phyloP scores from a whole-genome alignment of 2,888 invertebrate genomes.

The Lithophane ornitopus region DNA sequence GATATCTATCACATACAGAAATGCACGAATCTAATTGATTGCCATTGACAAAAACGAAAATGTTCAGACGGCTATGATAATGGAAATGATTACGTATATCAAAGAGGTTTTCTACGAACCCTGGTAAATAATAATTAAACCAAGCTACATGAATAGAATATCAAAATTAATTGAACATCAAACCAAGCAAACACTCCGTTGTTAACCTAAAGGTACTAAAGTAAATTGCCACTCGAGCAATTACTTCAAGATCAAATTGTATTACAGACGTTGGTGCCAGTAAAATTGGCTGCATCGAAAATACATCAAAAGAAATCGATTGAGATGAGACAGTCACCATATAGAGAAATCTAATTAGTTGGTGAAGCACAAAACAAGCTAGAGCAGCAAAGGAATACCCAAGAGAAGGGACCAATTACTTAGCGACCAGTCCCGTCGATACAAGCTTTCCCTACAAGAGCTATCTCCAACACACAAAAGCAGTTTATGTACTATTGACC shows the following conservation, averaged over 20 bases:
- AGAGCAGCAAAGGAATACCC: slow-evolving; percentile 72
- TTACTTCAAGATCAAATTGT: slow-evolving; percentile 19
- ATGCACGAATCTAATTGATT: slow-evolving; percentile 1
- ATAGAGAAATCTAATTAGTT: slow-evolving; percentile 79
- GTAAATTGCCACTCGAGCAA: slow-evolving; percentile 21
- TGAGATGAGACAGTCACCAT: slow-evolving; percentile 45
- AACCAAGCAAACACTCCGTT: slow-evolving; percentile 43
- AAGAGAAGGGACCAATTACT: slow-evolving; percentile 85
- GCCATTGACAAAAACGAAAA: slow-evolving; percentile 16
- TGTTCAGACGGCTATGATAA: slow-evolving; percentile 2
- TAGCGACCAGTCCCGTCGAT: slow-evolving; percentile 79
- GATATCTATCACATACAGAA: not conserved
- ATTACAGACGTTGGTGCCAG: not conserved
- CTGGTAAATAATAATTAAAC: slow-evolving; percentile 49
- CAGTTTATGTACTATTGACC: slow-evolving; percentile 54
- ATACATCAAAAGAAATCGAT: slow-evolving; percentile 45
- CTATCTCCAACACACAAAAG: slow-evolving; percentile 54
- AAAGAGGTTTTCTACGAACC: slow-evolving; percentile 20
- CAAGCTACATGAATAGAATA: slow-evolving; percentile 46
- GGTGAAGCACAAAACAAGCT: slow-evolving; percentile 77
- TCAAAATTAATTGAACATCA: slow-evolving; percentile 57
- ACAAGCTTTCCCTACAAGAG: slow-evolving; percentile 74
- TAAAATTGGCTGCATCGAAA: slow-evolving; percentile 31
- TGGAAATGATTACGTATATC: slow-evolving; percentile 41
- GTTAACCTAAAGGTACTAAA: slow-evolving; percentile 29